These are phyloP conservation scores for Gnathonemus echidnorhynchus DNA, from an alignment of 2,113 vertebrate species.

Conservation along the genomic window DNA sequence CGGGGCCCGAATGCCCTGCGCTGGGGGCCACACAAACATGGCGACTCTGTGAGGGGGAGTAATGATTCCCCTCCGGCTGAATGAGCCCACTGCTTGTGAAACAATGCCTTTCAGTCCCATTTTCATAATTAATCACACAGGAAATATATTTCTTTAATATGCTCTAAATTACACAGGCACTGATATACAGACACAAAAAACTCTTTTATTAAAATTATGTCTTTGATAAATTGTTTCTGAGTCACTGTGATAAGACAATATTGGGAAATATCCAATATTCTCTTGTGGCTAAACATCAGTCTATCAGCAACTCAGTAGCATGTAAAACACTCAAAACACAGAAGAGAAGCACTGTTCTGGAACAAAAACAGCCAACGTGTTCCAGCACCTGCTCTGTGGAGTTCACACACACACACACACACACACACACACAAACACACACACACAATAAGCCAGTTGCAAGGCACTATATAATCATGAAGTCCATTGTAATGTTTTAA, in stretches of 20 bases:
- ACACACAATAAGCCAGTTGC: neutral
- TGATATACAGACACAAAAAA: neutral
- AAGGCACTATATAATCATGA: neutral
- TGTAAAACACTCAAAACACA: neutral
- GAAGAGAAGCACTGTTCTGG: neutral
- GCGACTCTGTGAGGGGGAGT: neutral
- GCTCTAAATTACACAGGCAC: neutral
- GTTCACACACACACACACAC: neutral
- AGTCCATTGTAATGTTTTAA: neutral
- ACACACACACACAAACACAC: no score
- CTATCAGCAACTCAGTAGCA: neutral
- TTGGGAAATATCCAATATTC: neutral
- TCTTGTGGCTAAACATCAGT: neutral
- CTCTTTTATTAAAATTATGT: neutral
- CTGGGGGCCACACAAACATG: neutral
- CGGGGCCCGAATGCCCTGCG: no score
- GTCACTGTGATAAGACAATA: neutral
- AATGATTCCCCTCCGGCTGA: neutral
- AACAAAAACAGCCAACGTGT: neutral
- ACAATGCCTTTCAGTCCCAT: neutral
- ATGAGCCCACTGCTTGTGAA: neutral
- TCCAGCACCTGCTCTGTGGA: neutral
- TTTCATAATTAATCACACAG: slow-evolving; percentile 13
- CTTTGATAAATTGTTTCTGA: neutral
- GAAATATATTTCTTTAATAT: slow-evolving; percentile 9